phyloP scores from a whole-genome alignment of 1,140 invertebrate genomes.

The Drosophila quadrilineata region DNA sequence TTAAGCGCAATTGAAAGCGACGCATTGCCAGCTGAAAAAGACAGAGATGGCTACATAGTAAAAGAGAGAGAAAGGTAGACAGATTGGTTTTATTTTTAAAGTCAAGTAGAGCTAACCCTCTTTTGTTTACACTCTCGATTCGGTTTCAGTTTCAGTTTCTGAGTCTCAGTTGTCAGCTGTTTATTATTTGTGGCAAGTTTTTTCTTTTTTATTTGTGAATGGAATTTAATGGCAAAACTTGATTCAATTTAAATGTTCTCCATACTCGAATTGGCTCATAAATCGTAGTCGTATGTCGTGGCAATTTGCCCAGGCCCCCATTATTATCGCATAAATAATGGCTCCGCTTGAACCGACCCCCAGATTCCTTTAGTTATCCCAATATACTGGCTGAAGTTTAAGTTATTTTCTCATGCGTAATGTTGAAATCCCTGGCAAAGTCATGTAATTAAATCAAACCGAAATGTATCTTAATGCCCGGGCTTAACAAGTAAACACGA shows the following conservation, averaged over 20 bases:
- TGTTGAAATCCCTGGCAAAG: neutral
- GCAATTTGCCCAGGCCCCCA: slow-evolving; percentile 7
- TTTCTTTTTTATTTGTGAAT: too few species aligned
- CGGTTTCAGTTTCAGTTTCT: too few species aligned
- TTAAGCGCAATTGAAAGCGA: slow-evolving; percentile 25
- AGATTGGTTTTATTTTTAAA: too few species aligned
- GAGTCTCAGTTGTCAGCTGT: slow-evolving; percentile 15
- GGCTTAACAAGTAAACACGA: slow-evolving; percentile 27
- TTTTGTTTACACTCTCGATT: too few species aligned
- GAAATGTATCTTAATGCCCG: slow-evolving; percentile 40
- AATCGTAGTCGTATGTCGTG: slow-evolving; percentile 37
- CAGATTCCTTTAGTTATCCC: neutral
- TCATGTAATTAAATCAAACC: slow-evolving; percentile 29
- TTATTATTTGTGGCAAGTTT: slow-evolving; percentile 10
- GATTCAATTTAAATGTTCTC: slow-evolving; percentile 56
- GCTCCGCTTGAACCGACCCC: too few species aligned
- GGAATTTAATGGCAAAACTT: slow-evolving; percentile 42
- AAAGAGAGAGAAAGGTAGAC: neutral
- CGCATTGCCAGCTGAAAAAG: slow-evolving; percentile 1
- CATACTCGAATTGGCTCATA: slow-evolving; percentile 32
- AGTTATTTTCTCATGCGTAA: neutral
- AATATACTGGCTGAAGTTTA: too few species aligned
- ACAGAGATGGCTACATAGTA: neutral
- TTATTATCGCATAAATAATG: slow-evolving; percentile 24
- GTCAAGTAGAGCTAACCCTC: too few species aligned